Base-by-base conservation (phyloP, 1,140 invertebrate species). In the Galendromus occidentalis region DNA sequence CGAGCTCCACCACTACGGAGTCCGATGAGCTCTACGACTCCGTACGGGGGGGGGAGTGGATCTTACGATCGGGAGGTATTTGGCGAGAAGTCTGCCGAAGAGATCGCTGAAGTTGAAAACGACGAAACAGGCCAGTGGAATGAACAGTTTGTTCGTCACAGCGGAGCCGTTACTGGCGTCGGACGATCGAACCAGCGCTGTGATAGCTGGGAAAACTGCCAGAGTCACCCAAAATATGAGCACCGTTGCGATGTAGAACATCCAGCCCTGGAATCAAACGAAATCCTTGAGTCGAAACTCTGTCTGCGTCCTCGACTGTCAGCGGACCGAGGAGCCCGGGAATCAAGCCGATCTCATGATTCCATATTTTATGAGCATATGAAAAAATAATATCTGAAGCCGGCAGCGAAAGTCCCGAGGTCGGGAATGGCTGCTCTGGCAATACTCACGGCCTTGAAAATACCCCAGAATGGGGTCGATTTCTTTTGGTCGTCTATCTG, bases 81-180 rank as follows among this genome's bases (percentile, higher is more conserved):
- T 85, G 66, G 86, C 84, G 14, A 86, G 72, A n/a, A 88, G 74
- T 70, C 91, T 77, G 14, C 92, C 91, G 29, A 84, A 71, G 72
- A 91, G 91, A 78, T 96, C 92, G 17, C 84, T 86, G 45, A 82
- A 79, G 75, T 89, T 93, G 74, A 92, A 93, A 67, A 90, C 79
- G 12, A 96, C 77, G 75, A 92, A 96, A 64, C 88, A 87, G 0
- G 89, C 83, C 12, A 94, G 87, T 6, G 90, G 88, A 68, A 89
- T 82, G 76, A 91, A 96, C 73, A 86, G 51, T 59, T 17, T 59
- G 22, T 17, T 59, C 12, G 51, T 59, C 1, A 59, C 14, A 17
- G 22, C 1, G 6, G 51, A 59, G 14, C 51, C 51, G 25, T 25
- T 29, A 7, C 67, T 47, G 28, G 47, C 42, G 25, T 69, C 42